Evolutionary conservation across 2,888 invertebrate species (phyloP).

Genomic region (Andrena haemorrhoa): DNA sequence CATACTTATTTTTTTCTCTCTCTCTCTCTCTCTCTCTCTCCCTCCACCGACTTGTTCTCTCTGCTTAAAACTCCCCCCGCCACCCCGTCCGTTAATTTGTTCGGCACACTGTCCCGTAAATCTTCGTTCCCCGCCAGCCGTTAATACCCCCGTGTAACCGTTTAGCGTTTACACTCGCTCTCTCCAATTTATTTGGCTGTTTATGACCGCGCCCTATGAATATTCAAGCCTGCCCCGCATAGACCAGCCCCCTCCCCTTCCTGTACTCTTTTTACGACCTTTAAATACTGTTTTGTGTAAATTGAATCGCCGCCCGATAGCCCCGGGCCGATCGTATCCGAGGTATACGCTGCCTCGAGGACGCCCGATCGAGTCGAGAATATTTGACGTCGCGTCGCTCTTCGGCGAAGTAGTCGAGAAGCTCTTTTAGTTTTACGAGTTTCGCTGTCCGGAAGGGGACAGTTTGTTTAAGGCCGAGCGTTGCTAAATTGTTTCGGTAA

Average conservation of each 20-base stretch:
- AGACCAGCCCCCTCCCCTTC: conserved; percentile 11
- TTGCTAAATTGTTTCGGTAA: no score
- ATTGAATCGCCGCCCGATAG: conserved; percentile 33
- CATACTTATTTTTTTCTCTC: conserved; percentile 10
- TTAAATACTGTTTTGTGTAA: conserved; percentile 37
- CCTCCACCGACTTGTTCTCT: not conserved
- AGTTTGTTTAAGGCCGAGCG: no score
- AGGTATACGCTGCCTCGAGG: not conserved
- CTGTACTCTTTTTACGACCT: conserved; percentile 40
- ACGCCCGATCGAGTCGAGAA: not conserved
- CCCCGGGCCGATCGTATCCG: conserved; percentile 21
- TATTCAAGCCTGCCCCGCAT: conserved; percentile 32
- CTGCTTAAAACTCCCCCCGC: not conserved
- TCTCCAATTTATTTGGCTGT: conserved; percentile 56
- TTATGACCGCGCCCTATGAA: conserved; percentile 51
- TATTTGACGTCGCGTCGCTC: not conserved
- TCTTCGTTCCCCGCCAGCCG: conserved; percentile 21
- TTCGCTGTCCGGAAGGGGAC: no score
- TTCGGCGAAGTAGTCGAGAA: no score
- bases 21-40: not conserved
- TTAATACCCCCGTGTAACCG: conserved; percentile 48
- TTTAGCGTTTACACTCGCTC: conserved; percentile 54
- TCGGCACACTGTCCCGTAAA: conserved; percentile 47
- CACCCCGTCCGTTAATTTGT: conserved; percentile 47
- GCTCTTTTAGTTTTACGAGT: no score